Base-by-base conservation (phyloP, 1,140 invertebrate species). In the Panagrolaimus sp. region DNA sequence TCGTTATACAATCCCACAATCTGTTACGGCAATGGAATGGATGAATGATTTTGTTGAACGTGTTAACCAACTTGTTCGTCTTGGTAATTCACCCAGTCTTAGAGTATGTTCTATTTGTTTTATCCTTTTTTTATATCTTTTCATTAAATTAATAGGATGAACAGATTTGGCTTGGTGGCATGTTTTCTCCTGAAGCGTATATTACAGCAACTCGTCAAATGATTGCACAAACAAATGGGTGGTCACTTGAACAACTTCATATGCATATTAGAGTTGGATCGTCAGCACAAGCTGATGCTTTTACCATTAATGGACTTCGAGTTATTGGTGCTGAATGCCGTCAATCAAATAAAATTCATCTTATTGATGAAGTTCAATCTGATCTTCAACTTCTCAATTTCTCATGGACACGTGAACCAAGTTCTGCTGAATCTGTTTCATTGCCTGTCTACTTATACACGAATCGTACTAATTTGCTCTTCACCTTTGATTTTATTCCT, bases 1-100 rank as follows among this genome's bases (percentile, higher is more conserved):
- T 70, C 87, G 91, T 31, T 99, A 98, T 84, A 95, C 91, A 0
- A 91, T 97, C 45, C 95, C 96, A 4, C 87, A 88, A 70, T 93
- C 91, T 66, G 93, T 93, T 79, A 98, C 94, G 0, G 94, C 98
- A 44, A 96, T 95, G 78, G 91, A 96, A 83, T 99, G 96, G 96
- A 91, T 98, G 67, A 95, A 92, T 8, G 96, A 99, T 86, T 98
- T 99, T 84, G 92, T 91, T 81, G 89, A 91, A 69, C 87, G 96
- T 77, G 89, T 98, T 38, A 90, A 91, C 76, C 96, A 99, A 83
- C 83, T 97, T 48, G 89, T 91, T 76, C 88, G 90, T 82, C 89
- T 93, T 1, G 93, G 92, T 0, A 87, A 89, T 78, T 85, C 92
- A 31, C 91, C 93, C 0, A 91, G 90, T 27, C 88, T 90, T 74